Evolutionary conservation across 1,140 invertebrate genomes (phyloP).

Genomic region (Rhagoletis zephyria): DNA sequence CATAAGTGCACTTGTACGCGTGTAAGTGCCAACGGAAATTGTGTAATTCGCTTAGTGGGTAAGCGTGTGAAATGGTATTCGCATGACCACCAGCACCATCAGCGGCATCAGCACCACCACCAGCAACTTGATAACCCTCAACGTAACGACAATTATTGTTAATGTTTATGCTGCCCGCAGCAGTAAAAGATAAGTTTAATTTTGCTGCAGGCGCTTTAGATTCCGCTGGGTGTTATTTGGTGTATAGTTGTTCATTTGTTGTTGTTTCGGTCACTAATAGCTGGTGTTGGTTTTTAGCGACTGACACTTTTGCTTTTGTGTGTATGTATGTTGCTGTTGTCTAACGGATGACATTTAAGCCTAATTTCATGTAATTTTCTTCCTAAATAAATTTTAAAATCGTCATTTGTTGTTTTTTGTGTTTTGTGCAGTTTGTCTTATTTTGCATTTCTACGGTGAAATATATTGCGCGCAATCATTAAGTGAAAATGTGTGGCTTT

Average conservation of each 20-base stretch:
- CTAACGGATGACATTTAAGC: slow-evolving; percentile 1
- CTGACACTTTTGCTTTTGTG: too few species aligned
- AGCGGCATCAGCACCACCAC: background rate
- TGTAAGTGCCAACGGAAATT: slow-evolving; percentile 25
- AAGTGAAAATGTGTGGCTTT: background rate
- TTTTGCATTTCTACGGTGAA: slow-evolving; percentile 25
- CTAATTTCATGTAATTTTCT: slow-evolving; percentile 31
- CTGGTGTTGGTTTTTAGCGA: background rate
- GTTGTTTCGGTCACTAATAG: background rate
- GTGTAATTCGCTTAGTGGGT: slow-evolving; percentile 51
- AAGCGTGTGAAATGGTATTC: slow-evolving; percentile 37
- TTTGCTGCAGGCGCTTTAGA: background rate
- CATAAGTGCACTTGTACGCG: background rate
- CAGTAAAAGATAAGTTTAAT: background rate
- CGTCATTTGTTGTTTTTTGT: background rate
- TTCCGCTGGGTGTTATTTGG: background rate
- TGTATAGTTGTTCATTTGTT: background rate
- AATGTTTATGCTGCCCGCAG: background rate
- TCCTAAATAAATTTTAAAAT: background rate
- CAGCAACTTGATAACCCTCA: slow-evolving; percentile 35
- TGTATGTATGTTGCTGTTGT: background rate
- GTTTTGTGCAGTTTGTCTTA: slow-evolving; percentile 17
- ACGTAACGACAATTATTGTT: slow-evolving; percentile 29
- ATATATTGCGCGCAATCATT: background rate
- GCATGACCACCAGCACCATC: slow-evolving; percentile 25